These are phyloP conservation scores for Characodon lateralis DNA, from an alignment of 2,797 vertebrate species.

Conservation along the genomic window DNA sequence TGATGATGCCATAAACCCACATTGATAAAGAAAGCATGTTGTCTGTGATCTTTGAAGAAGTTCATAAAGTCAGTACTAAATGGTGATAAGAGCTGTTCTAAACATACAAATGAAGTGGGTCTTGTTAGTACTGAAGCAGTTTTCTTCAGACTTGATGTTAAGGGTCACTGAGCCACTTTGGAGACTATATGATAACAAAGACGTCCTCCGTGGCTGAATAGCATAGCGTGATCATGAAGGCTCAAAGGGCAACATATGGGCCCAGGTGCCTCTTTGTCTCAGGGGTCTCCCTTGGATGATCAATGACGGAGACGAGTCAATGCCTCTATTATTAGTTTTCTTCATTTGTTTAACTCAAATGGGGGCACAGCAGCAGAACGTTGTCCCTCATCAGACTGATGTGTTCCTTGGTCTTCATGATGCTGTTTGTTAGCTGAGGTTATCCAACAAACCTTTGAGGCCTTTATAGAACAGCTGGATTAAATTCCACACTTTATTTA, in stretches of 20 bases:
- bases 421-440: neutral
- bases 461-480: no score
- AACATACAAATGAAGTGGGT: neutral
- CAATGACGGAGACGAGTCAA: slow-evolving; percentile 64
- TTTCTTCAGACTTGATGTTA: slow-evolving; percentile 20
- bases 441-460: neutral
- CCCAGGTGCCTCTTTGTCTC: slow-evolving; percentile 58
- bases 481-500: no score
- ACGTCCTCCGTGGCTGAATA: slow-evolving; percentile 33
- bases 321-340: slow-evolving; percentile 46
- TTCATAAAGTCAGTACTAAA: slow-evolving; percentile 25
- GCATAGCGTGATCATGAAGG: slow-evolving; percentile 38
- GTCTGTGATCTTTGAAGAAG: slow-evolving; percentile 10
- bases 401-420: neutral
- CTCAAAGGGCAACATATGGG: slow-evolving; percentile 19
- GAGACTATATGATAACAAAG: slow-evolving; percentile 50
- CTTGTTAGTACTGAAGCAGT: neutral
- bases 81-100: neutral
- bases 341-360: slow-evolving; percentile 40
- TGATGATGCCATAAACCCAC: slow-evolving; percentile 3
- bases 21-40: slow-evolving; percentile 40
- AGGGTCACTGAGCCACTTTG: slow-evolving; percentile 31
- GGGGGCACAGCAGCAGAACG: slow-evolving; percentile 32
- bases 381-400: slow-evolving; percentile 3
- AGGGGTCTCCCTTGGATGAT: slow-evolving; percentile 62